Percentiles rank a stretch among this genome's conserved stretches.
Conservation (phyloP, 2,797 vertebrate genomes). For the Micropoecilia bifurca region DNA sequence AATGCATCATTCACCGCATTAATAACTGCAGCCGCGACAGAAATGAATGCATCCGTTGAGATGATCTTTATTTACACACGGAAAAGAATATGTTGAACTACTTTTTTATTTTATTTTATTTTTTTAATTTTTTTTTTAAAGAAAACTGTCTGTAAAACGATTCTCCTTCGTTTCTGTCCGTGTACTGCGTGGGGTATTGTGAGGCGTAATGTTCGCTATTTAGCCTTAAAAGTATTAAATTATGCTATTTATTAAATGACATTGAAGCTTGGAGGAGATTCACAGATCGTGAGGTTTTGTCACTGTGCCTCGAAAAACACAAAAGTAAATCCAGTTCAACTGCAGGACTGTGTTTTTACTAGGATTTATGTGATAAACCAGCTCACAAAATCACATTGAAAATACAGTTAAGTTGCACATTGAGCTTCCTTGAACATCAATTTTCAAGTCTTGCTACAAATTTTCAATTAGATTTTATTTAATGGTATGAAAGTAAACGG, state of each 20-base stretch:
- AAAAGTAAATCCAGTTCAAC: no score
- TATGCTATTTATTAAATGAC: conserved; percentile 39
- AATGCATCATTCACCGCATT: conserved; percentile 81
- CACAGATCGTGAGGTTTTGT: conserved; percentile 37
- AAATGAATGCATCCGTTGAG: conserved; percentile 73
- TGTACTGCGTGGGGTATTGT: conserved; percentile 59
- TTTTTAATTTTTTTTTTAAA: neutral
- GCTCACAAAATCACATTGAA: neutral
- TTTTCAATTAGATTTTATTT: neutral
- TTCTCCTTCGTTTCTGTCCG: conserved; percentile 69
- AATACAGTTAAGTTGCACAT: neutral
- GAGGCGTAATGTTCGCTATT: conserved; percentile 76
- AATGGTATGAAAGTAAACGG: neutral
- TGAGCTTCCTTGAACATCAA: neutral
- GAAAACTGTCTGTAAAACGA: conserved; percentile 53
- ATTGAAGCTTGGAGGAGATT: conserved; percentile 28
- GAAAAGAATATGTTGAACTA: conserved; percentile 67
- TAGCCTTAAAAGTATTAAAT: conserved; percentile 65
- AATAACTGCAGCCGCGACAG: conserved; percentile 77
- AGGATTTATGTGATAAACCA: neutral
- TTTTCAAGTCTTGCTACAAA: neutral
- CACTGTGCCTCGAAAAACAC: neutral
- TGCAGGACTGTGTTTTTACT: neutral
- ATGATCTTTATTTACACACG: conserved; percentile 80
- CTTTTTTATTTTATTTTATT: conserved; percentile 38